Evolutionary conservation across 2,797 vertebrate genomes (phyloP).

Genomic region (Phataginus tetradactyla): DNA sequence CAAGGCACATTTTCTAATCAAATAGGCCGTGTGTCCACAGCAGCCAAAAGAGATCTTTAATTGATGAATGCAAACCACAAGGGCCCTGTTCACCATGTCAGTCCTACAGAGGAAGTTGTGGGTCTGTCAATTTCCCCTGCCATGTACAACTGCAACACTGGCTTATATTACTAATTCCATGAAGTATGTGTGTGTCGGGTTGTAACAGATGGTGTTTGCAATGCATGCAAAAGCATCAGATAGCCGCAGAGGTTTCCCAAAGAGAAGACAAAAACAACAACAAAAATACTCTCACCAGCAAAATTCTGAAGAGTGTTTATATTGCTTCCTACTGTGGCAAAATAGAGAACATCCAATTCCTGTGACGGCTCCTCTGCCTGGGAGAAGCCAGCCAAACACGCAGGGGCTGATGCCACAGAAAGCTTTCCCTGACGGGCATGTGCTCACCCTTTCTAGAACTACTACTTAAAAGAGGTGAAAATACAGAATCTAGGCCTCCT

Average conservation of each 20-base stretch:
- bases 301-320: conserved; percentile 81
- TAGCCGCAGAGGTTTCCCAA: conserved; percentile 81
- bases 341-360: background rate
- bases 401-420: background rate
- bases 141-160: conserved; percentile 79
- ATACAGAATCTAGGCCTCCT: background rate
- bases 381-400: background rate
- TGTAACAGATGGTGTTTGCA: conserved; percentile 85
- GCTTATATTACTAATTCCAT: conserved; percentile 82
- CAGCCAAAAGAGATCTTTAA: conserved; percentile 77
- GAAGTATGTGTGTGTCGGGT: conserved; percentile 71
- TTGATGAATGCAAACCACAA: conserved; percentile 74
- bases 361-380: background rate
- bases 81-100: conserved; percentile 66
- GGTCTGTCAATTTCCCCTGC: conserved; percentile 78
- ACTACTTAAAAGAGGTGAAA: conserved; percentile 3
- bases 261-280: conserved; percentile 73
- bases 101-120: conserved; percentile 79
- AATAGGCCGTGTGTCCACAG: conserved; percentile 47
- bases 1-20: conserved; percentile 23
- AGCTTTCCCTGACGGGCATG: background rate
- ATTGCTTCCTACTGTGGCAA: conserved; percentile 71
- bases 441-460: background rate
- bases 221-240: conserved; percentile 82
- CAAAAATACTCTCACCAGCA: conserved; percentile 76